These are phyloP conservation scores for Setophaga petechia DNA, from an alignment of 2,113 vertebrate species.

Conservation along the genomic window DNA sequence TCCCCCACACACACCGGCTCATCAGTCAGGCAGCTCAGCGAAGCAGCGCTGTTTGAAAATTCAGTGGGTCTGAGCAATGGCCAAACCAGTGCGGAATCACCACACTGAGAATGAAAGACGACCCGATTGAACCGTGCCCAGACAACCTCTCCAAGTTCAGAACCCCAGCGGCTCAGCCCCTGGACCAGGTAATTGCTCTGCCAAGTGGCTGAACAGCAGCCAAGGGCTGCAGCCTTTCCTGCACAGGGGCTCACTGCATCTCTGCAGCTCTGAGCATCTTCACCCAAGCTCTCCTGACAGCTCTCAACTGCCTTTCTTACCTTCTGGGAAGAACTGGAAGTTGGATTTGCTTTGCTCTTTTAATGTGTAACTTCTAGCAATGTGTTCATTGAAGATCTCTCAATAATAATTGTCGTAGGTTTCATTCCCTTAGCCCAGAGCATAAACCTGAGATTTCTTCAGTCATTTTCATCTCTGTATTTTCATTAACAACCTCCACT, in stretches of 20 bases:
- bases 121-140: background rate
- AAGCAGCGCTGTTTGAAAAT: background rate
- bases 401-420: background rate
- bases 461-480: background rate
- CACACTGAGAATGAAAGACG: background rate
- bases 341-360: background rate
- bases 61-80: background rate
- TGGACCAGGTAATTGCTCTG: background rate
- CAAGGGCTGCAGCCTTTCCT: background rate
- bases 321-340: background rate
- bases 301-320: background rate
- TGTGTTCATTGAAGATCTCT: background rate
- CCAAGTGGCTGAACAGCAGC: background rate
- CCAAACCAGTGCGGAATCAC: background rate
- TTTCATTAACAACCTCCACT: background rate
- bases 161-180: background rate
- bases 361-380: background rate
- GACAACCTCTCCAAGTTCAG: background rate
- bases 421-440: background rate
- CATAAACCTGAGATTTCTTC: background rate
- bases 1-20: background rate
- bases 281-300: background rate
- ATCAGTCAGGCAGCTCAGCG: background rate
- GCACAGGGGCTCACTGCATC: background rate
- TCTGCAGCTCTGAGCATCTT: background rate